A percentile compares a stretch with the other conserved stretches of the same genome.
Evolutionary conservation across 2,113 vertebrate genomes (phyloP).

Genomic region (Oryctolagus cuniculus): DNA sequence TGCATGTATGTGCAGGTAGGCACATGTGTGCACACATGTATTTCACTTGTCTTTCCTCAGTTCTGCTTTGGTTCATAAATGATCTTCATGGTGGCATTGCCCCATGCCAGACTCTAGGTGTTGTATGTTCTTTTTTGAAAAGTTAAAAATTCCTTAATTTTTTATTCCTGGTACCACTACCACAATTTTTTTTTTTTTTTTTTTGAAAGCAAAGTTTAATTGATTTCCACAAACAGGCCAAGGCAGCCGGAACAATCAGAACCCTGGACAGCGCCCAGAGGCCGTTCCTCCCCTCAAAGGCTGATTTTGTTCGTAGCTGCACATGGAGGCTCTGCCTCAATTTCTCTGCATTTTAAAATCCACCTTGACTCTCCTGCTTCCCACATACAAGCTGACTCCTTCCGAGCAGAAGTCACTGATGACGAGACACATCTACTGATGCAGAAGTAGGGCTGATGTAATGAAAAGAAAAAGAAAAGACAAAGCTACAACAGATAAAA

Average conservation of each 20-base stretch:
- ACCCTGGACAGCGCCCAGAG: conserved; percentile 87
- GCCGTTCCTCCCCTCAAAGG: not conserved
- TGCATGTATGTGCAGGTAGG: no score
- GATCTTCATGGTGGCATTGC: not conserved
- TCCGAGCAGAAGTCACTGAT: not conserved
- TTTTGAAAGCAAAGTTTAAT: not conserved
- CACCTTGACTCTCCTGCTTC: not conserved
- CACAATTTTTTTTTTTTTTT: no score
- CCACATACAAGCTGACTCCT: not conserved
- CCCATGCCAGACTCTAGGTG: not conserved
- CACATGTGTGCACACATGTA: not conserved
- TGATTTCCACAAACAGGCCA: not conserved
- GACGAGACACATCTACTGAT: no score
- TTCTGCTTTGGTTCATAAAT: not conserved
- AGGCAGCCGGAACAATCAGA: conserved; percentile 66
- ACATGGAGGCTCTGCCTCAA: not conserved
- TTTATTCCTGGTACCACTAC: conserved; percentile 95
- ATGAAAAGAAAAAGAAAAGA: conserved; percentile 92
- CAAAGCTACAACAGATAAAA: conserved; percentile 84
- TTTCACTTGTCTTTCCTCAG: not conserved
- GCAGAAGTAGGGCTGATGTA: conserved; percentile 89
- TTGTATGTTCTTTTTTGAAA: conserved; percentile 82
- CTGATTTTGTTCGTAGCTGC: not conserved
- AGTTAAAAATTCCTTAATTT: conserved; percentile 93
- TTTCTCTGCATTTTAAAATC: not conserved